phyloP scores from a whole-genome alignment of 2,888 invertebrate species.

The Caradrina clavipalpis region DNA sequence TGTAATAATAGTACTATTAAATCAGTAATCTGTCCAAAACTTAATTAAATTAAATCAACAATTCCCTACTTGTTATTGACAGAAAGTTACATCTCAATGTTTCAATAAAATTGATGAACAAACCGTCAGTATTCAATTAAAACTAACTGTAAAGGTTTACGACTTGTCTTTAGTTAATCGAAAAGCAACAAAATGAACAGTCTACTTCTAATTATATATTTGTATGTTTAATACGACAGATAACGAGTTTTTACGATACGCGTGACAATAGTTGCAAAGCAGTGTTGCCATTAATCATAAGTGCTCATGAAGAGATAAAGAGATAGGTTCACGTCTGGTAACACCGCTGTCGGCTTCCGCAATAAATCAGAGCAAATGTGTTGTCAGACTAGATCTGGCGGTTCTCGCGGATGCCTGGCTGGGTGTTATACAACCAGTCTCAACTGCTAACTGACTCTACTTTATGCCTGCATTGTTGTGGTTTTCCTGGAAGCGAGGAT shows the following conservation, averaged over 20 bases:
- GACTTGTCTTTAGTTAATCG: background rate
- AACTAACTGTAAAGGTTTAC: constrained; percentile 30
- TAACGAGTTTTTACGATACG: constrained; percentile 3
- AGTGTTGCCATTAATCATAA: constrained; percentile 40
- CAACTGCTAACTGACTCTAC: constrained; percentile 21
- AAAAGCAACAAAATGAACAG: constrained; percentile 10
- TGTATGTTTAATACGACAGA: background rate
- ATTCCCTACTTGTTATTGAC: background rate
- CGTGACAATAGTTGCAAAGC: constrained; percentile 8
- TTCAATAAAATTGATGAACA: constrained; percentile 9
- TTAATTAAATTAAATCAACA: background rate
- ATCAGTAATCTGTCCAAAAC: background rate
- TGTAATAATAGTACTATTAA: background rate
- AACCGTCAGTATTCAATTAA: constrained; percentile 11
- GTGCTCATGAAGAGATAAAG: constrained; percentile 45
- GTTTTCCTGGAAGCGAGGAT: constrained; percentile 12
- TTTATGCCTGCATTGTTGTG: constrained; percentile 49
- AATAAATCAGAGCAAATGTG: constrained; percentile 69
- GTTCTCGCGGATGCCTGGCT: constrained; percentile 30
- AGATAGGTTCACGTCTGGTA: constrained; percentile 63
- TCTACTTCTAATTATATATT: background rate
- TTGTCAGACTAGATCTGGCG: constrained; percentile 45
- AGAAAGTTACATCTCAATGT: constrained; percentile 18
- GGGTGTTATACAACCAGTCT: constrained; percentile 32
- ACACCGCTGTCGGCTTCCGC: constrained; percentile 62